Conservation (phyloP, 2,888 invertebrate species). For the Amiota mariae region DNA sequence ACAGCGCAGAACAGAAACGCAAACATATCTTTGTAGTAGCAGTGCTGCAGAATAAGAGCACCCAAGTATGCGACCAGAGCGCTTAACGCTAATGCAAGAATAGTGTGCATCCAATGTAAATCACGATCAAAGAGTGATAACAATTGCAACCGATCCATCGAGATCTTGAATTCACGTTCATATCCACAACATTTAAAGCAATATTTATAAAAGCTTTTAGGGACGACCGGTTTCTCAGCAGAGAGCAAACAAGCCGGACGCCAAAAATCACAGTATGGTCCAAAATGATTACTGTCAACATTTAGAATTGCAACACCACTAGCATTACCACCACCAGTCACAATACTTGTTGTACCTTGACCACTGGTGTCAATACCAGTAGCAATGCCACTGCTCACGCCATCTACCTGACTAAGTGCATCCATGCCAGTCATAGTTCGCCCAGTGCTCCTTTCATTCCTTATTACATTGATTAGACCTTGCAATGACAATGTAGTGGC, state of each 20-base stretch:
- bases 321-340: slow-evolving; percentile 45
- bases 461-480: slow-evolving; percentile 65
- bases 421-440: slow-evolving; percentile 44
- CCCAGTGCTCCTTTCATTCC: slow-evolving; percentile 57
- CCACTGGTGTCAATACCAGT: slow-evolving; percentile 12
- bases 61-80: slow-evolving; percentile 90
- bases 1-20: slow-evolving; percentile 97
- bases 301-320: slow-evolving; percentile 60
- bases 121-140: slow-evolving; percentile 95
- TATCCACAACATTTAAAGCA: slow-evolving; percentile 69
- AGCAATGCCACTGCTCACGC: background rate
- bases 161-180: slow-evolving; percentile 79
- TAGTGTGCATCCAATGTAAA: slow-evolving; percentile 81
- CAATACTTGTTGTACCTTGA: slow-evolving; percentile 41
- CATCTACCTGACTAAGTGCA: slow-evolving; percentile 43
- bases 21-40: slow-evolving; percentile 92
- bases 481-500: slow-evolving; percentile 63
- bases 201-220: slow-evolving; percentile 73
- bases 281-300: slow-evolving; percentile 66
- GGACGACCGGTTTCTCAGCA: slow-evolving; percentile 67
- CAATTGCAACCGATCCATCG: slow-evolving; percentile 93
- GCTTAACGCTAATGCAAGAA: slow-evolving; percentile 87
- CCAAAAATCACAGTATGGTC: slow-evolving; percentile 72
- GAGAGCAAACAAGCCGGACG: slow-evolving; percentile 69
- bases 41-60: slow-evolving; percentile 85